Evolutionary conservation across 2,888 invertebrate species (phyloP), one percentile per base, ranked within the genome.

Genomic region (Nudaria mundana): DNA sequence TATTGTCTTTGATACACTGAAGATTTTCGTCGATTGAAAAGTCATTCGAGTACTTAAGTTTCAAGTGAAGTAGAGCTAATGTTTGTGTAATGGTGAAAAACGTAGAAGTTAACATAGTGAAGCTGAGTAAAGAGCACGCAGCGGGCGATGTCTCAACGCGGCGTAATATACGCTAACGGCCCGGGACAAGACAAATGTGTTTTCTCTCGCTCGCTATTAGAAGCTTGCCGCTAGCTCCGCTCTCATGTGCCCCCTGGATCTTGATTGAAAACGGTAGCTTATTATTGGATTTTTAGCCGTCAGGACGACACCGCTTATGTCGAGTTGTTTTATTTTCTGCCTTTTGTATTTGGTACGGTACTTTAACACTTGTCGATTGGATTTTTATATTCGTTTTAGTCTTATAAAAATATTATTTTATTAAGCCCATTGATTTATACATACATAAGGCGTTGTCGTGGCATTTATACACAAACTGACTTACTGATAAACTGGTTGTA

Each of bases 161-260:
- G 58, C 66, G 81, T 84, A 85, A 86, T 88, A 87, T 87, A 86
- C 87, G 86, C 78, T 87, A 86, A 87, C 86, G 83, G 81, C 72
- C 75, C 71, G 72, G 76, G 84, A 84, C 85, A 87, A 88, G 88
- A 87, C 83, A 86, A 88, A 88, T 88, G 88, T 86, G 84, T 82
- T 85, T 87, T 84, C 85, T 80, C 82, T 81, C 76, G 76, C 72
- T 77, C 68, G 76, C 81, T 82, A 82, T 81, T 82, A 81, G 74
- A 73, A 70, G 71, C 70, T 69, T 67, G 67, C 62, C 56, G 63
- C 58, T 63, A 58, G 63, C 64, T 60, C 62, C 56, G 51, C 55
- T 68, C 59, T 63, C 58, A 55, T 63, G 64, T 58, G 61, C 64
- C 67, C 66, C 71, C 64, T 59, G 67, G 66, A 70, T 69, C 77